Evolutionary conservation across 92 coral and sea anemone species (phyloP).

Genomic region (Pocillopora meandrina): DNA sequence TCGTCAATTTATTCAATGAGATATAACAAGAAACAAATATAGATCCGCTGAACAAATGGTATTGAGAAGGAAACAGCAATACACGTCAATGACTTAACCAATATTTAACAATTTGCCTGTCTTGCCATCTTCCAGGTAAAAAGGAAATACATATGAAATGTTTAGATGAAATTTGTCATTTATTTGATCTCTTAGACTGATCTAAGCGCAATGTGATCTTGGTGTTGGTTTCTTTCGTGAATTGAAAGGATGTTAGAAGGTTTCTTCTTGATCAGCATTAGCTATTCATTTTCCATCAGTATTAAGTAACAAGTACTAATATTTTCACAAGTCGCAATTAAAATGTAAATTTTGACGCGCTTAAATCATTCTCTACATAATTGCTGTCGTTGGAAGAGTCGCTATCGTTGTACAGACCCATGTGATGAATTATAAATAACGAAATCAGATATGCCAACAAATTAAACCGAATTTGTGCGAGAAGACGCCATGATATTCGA

Average conservation of each 20-base stretch:
- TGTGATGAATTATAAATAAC: slow-evolving; percentile 25
- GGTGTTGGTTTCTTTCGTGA: neutral
- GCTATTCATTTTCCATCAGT: neutral
- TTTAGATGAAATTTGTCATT: neutral
- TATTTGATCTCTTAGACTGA: neutral
- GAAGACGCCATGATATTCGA: neutral
- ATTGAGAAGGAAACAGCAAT: neutral
- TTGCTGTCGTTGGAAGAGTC: neutral
- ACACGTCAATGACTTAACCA: neutral
- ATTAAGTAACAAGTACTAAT: slow-evolving; percentile 9
- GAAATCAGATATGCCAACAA: slow-evolving; percentile 19
- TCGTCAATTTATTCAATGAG: neutral
- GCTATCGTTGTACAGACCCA: neutral
- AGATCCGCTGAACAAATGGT: neutral
- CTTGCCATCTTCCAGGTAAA: neutral
- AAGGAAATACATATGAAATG: neutral
- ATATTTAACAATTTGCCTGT: neutral
- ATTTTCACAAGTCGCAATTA: slow-evolving; percentile 4
- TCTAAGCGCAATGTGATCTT: neutral
- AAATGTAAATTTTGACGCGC: slow-evolving; percentile 7
- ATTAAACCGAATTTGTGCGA: slow-evolving; percentile 6
- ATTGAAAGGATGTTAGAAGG: neutral
- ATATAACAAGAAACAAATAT: slow-evolving; percentile 10
- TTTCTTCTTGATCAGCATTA: neutral
- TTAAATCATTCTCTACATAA: neutral